phyloP scores from a whole-genome alignment of 2,888 invertebrate species.

The Serripes groenlandicus region DNA sequence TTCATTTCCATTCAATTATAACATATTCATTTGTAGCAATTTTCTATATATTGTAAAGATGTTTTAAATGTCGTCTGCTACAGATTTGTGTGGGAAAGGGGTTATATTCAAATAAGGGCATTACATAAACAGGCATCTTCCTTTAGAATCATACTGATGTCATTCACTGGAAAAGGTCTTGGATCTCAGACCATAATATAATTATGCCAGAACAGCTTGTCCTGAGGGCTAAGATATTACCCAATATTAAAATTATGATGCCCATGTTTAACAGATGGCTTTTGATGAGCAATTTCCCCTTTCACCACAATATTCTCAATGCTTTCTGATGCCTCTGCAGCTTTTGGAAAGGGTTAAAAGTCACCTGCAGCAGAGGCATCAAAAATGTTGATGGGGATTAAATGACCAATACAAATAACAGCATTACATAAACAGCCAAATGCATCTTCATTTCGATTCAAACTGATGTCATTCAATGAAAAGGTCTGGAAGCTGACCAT shows the following conservation, averaged over 20 bases:
- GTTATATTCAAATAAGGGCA: neutral
- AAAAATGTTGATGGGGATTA: neutral
- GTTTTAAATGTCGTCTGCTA: neutral
- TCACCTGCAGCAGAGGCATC: neutral
- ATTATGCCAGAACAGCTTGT: conserved; percentile 20
- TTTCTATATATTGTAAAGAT: too few species aligned
- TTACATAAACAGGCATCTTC: too few species aligned
- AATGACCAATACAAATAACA: neutral
- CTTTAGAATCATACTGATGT: neutral
- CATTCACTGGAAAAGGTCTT: neutral
- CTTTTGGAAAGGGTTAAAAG: too few species aligned
- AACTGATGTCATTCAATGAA: neutral
- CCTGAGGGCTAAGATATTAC: conserved; percentile 34
- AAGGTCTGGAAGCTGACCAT: neutral
- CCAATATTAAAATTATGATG: conserved; percentile 43
- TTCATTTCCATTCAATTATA: too few species aligned
- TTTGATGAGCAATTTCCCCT: neutral
- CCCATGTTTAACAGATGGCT: conserved; percentile 11
- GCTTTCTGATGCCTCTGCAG: too few species aligned
- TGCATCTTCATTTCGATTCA: too few species aligned
- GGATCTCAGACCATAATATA: conserved; percentile 3
- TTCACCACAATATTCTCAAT: neutral
- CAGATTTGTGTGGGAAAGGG: neutral
- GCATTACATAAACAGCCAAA: too few species aligned
- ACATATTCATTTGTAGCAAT: too few species aligned